Percentiles rank a stretch among this genome's conserved stretches.
These are phyloP conservation scores for Drosophila bocqueti DNA, from an alignment of 1,140 invertebrate species.

Conservation along the genomic window DNA sequence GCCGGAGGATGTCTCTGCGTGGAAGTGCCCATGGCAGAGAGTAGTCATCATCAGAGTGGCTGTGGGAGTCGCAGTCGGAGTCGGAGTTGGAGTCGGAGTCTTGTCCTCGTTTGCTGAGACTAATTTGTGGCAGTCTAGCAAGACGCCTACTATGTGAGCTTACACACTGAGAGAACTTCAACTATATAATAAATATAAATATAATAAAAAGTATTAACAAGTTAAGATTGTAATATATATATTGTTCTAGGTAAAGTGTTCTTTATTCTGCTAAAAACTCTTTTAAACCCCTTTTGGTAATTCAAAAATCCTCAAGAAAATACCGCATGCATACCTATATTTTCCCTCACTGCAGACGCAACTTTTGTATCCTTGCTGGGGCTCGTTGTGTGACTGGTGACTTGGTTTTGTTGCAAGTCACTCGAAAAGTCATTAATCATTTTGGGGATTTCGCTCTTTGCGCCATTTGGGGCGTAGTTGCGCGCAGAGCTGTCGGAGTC, in stretches of 20 bases:
- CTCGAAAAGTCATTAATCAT: conserved; percentile 84
- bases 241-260: background rate
- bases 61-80: background rate
- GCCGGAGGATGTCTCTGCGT: conserved; percentile 13
- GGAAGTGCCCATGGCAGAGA: conserved; percentile 14
- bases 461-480: conserved; percentile 44
- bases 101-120: conserved; percentile 65
- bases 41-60: conserved; percentile 9
- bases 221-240: background rate
- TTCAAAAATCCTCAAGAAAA: background rate
- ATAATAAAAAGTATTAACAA: background rate
- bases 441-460: conserved; percentile 61
- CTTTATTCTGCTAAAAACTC: background rate
- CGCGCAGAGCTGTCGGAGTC: conserved; percentile 43
- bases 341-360: conserved; percentile 20
- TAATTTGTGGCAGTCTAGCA: conserved; percentile 62
- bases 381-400: conserved; percentile 62
- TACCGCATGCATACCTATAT: rapidly evolving
- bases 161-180: conserved; percentile 9
- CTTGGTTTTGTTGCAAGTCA: conserved; percentile 77
- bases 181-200: background rate
- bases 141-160: conserved; percentile 46
- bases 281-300: background rate
- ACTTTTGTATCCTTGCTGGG: conserved; percentile 62
- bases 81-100: conserved; percentile 5